Evolutionary conservation across 2,113 vertebrate genomes (phyloP).

Genomic region (Cricetomys ansorgei): DNA sequence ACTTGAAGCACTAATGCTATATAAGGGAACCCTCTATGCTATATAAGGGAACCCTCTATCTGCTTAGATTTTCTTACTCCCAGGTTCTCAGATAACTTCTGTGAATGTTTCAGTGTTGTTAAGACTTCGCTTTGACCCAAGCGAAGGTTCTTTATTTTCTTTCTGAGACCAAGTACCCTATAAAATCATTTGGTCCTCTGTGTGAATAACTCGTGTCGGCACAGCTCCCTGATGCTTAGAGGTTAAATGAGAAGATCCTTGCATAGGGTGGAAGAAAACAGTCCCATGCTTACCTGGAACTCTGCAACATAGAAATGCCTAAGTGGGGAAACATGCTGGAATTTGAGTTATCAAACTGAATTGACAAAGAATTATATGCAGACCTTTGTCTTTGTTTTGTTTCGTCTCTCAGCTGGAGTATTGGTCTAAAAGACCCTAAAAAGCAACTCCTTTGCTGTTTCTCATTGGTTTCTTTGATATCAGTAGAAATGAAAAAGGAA

Average conservation of each 20-base stretch:
- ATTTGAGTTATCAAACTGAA: background rate
- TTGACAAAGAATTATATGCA: background rate
- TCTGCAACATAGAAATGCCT: background rate
- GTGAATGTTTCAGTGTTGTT: background rate
- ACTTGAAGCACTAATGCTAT: background rate
- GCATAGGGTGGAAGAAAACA: background rate
- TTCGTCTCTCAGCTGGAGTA: background rate
- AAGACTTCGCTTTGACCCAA: background rate
- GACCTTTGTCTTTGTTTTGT: background rate
- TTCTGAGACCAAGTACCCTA: background rate
- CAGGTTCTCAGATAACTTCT: background rate
- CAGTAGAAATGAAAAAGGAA: conserved; percentile 42
- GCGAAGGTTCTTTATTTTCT: background rate
- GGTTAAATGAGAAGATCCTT: background rate
- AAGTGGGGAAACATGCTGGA: background rate
- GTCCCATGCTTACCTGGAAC: background rate
- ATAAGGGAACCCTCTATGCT: background rate
- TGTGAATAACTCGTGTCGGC: background rate
- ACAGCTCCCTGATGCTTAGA: background rate
- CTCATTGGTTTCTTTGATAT: background rate
- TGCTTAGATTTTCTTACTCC: background rate
- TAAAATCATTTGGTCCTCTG: background rate
- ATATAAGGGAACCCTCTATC: background rate
- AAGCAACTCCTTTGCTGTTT: background rate
- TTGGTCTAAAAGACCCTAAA: background rate